These are phyloP conservation scores for Conus canariensis DNA, from an alignment of 2,888 invertebrate genomes.

Conservation along the genomic window DNA sequence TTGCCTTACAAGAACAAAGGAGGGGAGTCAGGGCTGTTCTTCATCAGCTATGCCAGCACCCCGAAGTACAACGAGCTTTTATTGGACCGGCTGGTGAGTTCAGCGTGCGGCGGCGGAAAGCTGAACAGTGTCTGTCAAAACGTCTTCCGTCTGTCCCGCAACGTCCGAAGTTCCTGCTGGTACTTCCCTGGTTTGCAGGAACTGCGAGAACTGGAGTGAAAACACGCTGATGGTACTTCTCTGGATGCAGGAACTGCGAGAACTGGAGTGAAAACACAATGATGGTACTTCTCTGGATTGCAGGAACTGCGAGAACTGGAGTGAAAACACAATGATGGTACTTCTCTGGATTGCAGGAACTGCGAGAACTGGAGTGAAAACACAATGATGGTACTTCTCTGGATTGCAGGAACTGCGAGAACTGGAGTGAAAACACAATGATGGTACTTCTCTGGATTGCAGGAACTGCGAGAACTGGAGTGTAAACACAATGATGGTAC, in stretches of 20 bases:
- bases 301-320: too few species aligned
- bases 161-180: constrained; percentile 37
- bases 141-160: constrained; percentile 22
- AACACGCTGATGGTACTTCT: background rate
- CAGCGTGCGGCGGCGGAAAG: background rate
- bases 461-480: too few species aligned
- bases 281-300: too few species aligned
- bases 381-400: too few species aligned
- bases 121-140: background rate
- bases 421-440: too few species aligned
- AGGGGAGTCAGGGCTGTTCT: background rate
- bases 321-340: background rate
- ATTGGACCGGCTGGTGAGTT: constrained; percentile 17
- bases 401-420: too few species aligned
- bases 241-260: background rate
- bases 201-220: constrained; percentile 1
- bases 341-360: background rate
- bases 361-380: background rate
- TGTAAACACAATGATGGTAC: too few species aligned
- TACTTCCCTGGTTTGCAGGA: constrained; percentile 38
- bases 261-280: background rate
- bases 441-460: too few species aligned
- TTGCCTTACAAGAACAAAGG: constrained; percentile 24
- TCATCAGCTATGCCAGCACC: constrained; percentile 31
- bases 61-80: constrained; percentile 35